Conservation (phyloP, 2,888 invertebrate genomes). For the Onchidella celtica region DNA sequence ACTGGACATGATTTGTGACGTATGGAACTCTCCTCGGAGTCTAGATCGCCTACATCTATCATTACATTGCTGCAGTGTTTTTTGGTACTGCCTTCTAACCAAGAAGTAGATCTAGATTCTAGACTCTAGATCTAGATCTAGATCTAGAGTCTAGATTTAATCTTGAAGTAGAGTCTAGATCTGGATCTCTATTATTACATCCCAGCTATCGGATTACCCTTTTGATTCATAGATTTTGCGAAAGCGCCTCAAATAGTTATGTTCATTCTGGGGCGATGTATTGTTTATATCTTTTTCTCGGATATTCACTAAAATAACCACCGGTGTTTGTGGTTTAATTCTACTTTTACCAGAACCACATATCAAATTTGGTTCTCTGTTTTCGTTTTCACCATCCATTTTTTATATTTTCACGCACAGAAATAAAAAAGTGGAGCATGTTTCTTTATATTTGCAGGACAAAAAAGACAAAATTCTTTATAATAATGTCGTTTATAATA, state of each 20-base stretch:
- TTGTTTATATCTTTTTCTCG: background rate
- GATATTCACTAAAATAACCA: conserved; percentile 16
- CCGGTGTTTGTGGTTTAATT: background rate
- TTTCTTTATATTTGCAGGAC: background rate
- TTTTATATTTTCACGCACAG: background rate
- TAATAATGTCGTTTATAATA: too few relatives aligned
- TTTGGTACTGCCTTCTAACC: too few relatives aligned
- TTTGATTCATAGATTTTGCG: conserved; percentile 37
- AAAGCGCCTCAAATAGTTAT: conserved; percentile 37
- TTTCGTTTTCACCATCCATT: conserved; percentile 7
- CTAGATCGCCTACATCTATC: too few relatives aligned
- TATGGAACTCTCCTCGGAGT: too few relatives aligned
- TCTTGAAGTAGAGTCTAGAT: background rate
- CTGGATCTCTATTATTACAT: background rate
- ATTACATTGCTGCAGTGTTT: too few relatives aligned
- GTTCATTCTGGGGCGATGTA: conserved; percentile 27
- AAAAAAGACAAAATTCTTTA: background rate
- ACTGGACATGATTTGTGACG: too few relatives aligned
- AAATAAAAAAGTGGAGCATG: background rate
- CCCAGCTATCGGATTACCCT: conserved; percentile 22
- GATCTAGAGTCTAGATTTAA: background rate
- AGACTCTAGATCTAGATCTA: background rate
- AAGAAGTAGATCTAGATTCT: conserved; percentile 10
- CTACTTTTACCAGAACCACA: background rate
- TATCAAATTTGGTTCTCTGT: background rate